Conservation (phyloP, 2,888 invertebrate genomes). For the Orthosia gothica region DNA sequence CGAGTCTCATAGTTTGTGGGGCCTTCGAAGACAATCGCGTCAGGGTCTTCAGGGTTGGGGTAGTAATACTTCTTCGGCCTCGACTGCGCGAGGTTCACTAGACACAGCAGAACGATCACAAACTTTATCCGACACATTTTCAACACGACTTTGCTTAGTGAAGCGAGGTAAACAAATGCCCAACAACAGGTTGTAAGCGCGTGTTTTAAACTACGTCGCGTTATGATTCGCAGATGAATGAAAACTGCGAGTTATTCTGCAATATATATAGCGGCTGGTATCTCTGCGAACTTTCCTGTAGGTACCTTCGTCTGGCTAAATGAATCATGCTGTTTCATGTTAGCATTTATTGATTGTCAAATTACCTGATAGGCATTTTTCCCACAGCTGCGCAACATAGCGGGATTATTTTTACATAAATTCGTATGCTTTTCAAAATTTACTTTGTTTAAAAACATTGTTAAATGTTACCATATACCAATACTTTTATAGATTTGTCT, state of each 20-base stretch:
- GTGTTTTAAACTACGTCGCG: constrained; percentile 43
- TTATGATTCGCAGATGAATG: constrained; percentile 62
- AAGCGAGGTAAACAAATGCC: constrained; percentile 66
- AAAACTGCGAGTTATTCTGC: constrained; percentile 55
- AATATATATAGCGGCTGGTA: constrained; percentile 59
- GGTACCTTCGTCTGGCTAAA: constrained; percentile 13
- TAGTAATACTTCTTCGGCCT: constrained; percentile 69
- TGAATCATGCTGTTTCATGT: constrained; percentile 45
- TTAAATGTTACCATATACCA: too few species aligned
- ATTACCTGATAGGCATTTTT: too few species aligned
- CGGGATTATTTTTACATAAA: too few species aligned
- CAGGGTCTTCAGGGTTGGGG: constrained; percentile 72
- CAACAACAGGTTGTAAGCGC: constrained; percentile 54
- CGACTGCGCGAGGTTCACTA: constrained; percentile 54
- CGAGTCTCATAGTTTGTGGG: constrained; percentile 77
- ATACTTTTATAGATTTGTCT: too few species aligned
- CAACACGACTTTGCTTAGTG: constrained; percentile 62
- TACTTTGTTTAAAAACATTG: too few species aligned
- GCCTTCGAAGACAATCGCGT: constrained; percentile 80
- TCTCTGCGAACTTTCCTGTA: constrained; percentile 48
- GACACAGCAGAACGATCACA: constrained; percentile 56
- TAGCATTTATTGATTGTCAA: not conserved
- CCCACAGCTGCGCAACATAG: too few species aligned
- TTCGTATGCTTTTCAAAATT: too few species aligned
- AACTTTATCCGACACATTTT: constrained; percentile 57